Percentiles rank a stretch among this genome's conserved stretches.
phyloP scores from a whole-genome alignment of 2,797 vertebrate genomes.

The Crocidura indochinensis region DNA sequence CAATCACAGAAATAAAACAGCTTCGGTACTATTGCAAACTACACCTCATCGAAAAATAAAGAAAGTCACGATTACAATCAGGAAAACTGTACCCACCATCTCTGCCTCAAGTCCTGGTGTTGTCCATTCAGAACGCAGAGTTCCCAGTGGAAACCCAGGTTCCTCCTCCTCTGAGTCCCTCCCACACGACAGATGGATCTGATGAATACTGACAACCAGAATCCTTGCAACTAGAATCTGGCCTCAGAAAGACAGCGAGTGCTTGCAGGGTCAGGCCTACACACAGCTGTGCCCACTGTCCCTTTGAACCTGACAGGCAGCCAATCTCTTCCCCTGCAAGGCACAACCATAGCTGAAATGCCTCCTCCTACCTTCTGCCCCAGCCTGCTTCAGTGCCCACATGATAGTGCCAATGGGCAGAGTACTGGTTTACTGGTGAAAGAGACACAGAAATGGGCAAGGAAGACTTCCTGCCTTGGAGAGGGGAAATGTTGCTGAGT shows the following conservation, averaged over 20 bases:
- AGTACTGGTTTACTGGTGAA: neutral
- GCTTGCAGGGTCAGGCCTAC: neutral
- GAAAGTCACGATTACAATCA: neutral
- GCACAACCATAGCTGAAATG: neutral
- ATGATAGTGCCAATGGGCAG: neutral
- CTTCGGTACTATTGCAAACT: no score
- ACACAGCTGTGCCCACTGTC: neutral
- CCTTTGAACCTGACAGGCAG: neutral
- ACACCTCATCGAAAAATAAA: no score
- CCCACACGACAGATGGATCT: neutral
- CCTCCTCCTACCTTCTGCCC: neutral
- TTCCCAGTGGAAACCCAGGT: neutral
- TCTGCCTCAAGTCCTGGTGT: neutral
- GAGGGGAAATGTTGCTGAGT: neutral
- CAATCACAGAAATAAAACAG: neutral
- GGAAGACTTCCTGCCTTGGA: neutral
- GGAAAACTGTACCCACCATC: constrained; percentile 4
- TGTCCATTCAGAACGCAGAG: constrained; percentile 29
- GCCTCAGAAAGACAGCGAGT: neutral
- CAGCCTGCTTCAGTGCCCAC: neutral
- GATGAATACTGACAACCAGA: neutral
- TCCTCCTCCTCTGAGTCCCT: neutral
- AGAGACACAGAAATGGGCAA: neutral
- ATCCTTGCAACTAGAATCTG: neutral
- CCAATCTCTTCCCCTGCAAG: neutral